phyloP scores from a whole-genome alignment of 2,888 invertebrate genomes.

The Litoditis marina region DNA sequence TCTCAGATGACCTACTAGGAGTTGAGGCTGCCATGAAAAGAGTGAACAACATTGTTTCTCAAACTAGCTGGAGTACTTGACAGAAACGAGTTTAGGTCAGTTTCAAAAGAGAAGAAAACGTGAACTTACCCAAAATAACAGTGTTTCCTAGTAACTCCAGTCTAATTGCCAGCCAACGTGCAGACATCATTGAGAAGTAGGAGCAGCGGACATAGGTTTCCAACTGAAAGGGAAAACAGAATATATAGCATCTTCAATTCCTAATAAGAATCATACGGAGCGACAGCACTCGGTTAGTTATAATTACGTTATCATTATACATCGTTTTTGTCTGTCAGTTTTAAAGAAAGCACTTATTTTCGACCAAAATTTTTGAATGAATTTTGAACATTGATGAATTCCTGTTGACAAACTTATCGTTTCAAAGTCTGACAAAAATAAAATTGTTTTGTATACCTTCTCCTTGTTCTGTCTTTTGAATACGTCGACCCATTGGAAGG shows the following conservation, averaged over 20 bases:
- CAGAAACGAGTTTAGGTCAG: too few relatives aligned
- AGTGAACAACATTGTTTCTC: too few relatives aligned
- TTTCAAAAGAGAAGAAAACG: not conserved
- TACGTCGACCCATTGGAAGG: constrained; percentile 50
- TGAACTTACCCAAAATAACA: constrained; percentile 30
- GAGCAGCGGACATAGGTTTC: constrained; percentile 29
- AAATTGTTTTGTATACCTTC: constrained; percentile 48
- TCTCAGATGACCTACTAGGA: too few relatives aligned
- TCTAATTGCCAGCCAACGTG: constrained; percentile 34
- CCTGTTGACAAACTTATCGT: not conserved
- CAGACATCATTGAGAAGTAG: constrained; percentile 35
- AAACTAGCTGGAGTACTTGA: too few relatives aligned
- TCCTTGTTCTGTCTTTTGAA: constrained; percentile 47
- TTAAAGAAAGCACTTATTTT: too few relatives aligned
- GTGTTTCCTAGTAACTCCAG: constrained; percentile 43
- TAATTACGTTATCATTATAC: too few relatives aligned
- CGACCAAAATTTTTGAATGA: not conserved
- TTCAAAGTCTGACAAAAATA: not conserved
- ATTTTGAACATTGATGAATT: not conserved
- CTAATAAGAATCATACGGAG: not conserved
- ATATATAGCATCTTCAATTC: too few relatives aligned
- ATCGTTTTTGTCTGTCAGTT: too few relatives aligned
- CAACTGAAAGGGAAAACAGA: constrained; percentile 13
- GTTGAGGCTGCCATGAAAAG: too few relatives aligned
- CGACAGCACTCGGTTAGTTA: too few relatives aligned